phyloP scores from a whole-genome alignment of 2,797 vertebrate species.

The Labroides dimidiatus region DNA sequence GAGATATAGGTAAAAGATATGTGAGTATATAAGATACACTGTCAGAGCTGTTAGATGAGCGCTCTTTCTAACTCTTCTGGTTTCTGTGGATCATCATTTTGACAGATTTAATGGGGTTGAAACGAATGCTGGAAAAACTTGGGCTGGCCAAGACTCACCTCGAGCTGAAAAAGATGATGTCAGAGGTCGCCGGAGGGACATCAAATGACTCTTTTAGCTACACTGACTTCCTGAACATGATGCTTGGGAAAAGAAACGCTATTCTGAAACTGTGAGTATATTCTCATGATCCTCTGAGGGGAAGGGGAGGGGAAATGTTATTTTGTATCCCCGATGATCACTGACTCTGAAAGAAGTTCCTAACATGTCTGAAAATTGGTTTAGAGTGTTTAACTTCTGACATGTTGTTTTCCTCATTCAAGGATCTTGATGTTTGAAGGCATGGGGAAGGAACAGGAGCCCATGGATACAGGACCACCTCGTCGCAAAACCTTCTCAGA shows the following conservation, averaged over 20 bases:
- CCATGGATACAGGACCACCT: conserved; percentile 76
- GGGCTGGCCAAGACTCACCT: conserved; percentile 88
- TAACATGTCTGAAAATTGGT: neutral
- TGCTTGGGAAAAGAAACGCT: conserved; percentile 88
- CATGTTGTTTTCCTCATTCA: conserved; percentile 19
- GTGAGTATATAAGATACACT: neutral
- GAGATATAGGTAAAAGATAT: conserved; percentile 84
- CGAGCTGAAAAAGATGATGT: conserved; percentile 90
- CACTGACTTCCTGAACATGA: conserved; percentile 87
- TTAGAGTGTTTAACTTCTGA: conserved; percentile 3
- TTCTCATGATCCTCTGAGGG: no score
- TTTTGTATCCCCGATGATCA: no score
- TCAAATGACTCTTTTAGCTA: conserved; percentile 83
- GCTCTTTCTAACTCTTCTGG: neutral
- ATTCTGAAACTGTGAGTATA: conserved; percentile 87
- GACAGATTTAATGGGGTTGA: conserved; percentile 88
- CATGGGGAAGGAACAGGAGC: conserved; percentile 80
- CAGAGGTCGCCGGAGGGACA: conserved; percentile 80
- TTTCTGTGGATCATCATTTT: conserved; percentile 1
- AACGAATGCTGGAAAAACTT: conserved; percentile 89
- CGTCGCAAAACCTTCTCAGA: conserved; percentile 85
- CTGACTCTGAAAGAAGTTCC: no score
- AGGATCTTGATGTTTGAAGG: conserved; percentile 91
- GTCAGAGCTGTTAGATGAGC: neutral
- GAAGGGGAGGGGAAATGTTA: no score